These are phyloP conservation scores for Drosophila helvetica DNA, from an alignment of 2,888 invertebrate genomes.

Conservation along the genomic window DNA sequence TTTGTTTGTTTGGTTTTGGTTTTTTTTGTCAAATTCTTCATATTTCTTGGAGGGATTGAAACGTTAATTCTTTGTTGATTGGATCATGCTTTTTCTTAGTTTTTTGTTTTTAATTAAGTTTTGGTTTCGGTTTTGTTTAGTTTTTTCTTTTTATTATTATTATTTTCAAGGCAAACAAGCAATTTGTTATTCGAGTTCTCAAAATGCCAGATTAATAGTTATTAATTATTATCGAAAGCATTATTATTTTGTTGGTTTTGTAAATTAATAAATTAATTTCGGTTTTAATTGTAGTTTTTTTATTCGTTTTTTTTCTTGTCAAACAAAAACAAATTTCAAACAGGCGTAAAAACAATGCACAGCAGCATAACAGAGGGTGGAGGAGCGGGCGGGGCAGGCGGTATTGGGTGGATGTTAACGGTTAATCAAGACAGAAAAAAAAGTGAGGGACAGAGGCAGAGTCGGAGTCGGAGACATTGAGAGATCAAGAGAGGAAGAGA, in stretches of 20 bases:
- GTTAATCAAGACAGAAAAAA: conserved; percentile 16
- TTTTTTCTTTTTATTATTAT: conserved; percentile 28
- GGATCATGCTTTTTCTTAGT: conserved; percentile 54
- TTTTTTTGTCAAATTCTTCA: conserved; percentile 1
- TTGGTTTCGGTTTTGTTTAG: conserved; percentile 18
- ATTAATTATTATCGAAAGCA: conserved; percentile 35
- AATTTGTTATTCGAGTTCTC: conserved; percentile 57
- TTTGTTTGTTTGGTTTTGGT: neutral
- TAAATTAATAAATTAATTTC: conserved; percentile 55
- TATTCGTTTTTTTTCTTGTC: conserved; percentile 29
- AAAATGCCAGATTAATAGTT: conserved; percentile 65
- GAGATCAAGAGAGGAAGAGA: neutral
- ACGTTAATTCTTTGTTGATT: conserved; percentile 29
- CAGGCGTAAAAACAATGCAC: conserved; percentile 71
- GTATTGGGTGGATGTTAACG: conserved; percentile 4
- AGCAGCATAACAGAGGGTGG: conserved; percentile 43
- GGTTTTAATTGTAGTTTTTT: conserved; percentile 27
- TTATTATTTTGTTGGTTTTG: conserved; percentile 38
- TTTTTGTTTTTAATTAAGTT: conserved; percentile 25
- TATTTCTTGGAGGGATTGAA: conserved; percentile 39
- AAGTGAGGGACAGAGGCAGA: neutral
- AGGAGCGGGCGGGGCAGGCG: conserved; percentile 14
- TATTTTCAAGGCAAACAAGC: conserved; percentile 67
- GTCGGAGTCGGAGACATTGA: neutral
- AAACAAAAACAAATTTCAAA: conserved; percentile 81